Percentiles rank a stretch among this genome's conserved stretches.
Conservation (phyloP, 2,888 invertebrate species). For the Acrocera orbiculus region DNA sequence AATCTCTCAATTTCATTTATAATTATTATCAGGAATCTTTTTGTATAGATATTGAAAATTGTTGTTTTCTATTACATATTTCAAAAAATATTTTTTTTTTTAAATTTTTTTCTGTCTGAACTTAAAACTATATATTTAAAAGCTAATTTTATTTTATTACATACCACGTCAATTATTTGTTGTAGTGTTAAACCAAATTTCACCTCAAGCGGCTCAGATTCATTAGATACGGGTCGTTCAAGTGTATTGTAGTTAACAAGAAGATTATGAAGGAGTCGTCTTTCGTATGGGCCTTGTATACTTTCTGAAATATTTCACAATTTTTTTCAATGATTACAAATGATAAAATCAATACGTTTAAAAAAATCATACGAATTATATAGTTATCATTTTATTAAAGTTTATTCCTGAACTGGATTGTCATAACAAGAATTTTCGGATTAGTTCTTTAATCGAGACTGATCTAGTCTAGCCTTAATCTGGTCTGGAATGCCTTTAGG, state of each 20-base stretch:
- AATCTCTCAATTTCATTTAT: no score
- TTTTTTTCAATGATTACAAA: no score
- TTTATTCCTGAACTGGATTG: no score
- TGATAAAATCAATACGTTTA: no score
- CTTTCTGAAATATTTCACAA: constrained; percentile 59
- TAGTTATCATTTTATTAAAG: no score
- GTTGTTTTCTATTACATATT: not conserved
- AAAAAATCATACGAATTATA: no score
- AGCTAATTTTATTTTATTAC: constrained; percentile 25
- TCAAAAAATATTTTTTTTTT: not conserved
- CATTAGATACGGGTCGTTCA: constrained; percentile 81
- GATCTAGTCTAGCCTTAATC: no score
- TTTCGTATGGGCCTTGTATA: constrained; percentile 79
- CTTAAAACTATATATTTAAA: not conserved
- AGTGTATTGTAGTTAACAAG: constrained; percentile 70
- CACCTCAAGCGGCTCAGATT: constrained; percentile 78
- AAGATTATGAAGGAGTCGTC: constrained; percentile 66
- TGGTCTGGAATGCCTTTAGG: no score
- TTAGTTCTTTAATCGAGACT: no score
- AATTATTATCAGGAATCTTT: no score
- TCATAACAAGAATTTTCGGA: no score
- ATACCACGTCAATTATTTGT: constrained; percentile 90
- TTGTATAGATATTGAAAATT: not conserved
- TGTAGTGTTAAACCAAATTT: constrained; percentile 81
- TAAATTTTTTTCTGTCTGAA: not conserved